Evolutionary conservation across 2,113 vertebrate species (phyloP).

Genomic region (Gallinago undulata): DNA sequence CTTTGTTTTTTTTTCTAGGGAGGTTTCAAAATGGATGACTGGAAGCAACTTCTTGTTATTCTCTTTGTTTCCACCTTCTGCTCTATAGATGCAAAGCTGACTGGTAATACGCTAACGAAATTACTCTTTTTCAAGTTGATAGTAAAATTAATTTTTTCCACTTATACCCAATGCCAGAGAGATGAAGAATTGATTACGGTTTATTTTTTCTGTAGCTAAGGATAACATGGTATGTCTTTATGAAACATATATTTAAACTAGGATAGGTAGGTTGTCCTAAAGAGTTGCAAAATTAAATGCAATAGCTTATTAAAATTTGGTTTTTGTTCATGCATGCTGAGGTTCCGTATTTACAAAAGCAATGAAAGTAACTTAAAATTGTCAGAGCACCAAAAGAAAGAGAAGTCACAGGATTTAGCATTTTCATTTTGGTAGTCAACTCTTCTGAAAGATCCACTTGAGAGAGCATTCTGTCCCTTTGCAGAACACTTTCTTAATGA

Average conservation of each 20-base stretch:
- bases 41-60: constrained; percentile 31
- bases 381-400: background rate
- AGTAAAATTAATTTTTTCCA: background rate
- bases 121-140: background rate
- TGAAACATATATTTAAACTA: background rate
- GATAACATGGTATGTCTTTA: background rate
- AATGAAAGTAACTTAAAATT: background rate
- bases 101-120: constrained; percentile 60
- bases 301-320: background rate
- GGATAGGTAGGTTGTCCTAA: background rate
- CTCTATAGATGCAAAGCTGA: constrained; percentile 43
- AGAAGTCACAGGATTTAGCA: background rate
- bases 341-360: background rate
- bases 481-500: background rate
- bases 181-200: background rate
- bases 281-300: background rate
- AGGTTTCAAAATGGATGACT: constrained; percentile 53
- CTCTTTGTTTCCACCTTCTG: constrained; percentile 12
- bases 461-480: background rate
- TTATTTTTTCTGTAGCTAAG: background rate
- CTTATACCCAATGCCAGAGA: background rate
- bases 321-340: background rate
- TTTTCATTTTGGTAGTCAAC: background rate
- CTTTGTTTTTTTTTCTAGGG: constrained; percentile 29
- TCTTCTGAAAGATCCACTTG: background rate